phyloP scores from a whole-genome alignment of 2,113 vertebrate species.

The Petroica traversi region DNA sequence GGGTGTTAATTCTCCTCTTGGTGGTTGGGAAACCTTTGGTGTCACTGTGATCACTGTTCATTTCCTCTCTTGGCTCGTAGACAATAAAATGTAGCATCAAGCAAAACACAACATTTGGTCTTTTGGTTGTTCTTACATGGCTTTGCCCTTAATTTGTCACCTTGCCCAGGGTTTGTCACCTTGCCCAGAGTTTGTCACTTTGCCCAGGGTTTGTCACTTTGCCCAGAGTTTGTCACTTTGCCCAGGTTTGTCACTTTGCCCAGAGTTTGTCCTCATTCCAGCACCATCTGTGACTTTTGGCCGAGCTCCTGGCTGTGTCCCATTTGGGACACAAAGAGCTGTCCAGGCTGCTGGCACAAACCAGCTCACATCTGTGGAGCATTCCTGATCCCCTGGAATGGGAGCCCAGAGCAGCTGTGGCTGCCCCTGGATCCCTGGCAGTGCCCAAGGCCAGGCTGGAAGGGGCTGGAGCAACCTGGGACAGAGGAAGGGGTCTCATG shows the following conservation, averaged over 20 bases:
- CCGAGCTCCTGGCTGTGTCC: accelerated
- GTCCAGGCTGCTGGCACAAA: background rate
- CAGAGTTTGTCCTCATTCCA: accelerated
- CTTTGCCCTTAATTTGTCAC: background rate
- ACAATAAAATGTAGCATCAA: constrained; percentile 38
- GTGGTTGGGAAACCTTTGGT: background rate
- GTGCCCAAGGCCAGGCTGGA: background rate
- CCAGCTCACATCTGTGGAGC: background rate
- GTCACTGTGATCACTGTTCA: accelerated
- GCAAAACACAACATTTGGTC: background rate
- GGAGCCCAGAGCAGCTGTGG: background rate
- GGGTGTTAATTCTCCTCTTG: background rate
- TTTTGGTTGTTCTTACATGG: background rate
- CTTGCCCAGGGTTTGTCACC: accelerated
- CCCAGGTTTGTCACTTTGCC: accelerated
- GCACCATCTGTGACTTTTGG: background rate
- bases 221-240: accelerated
- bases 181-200: accelerated
- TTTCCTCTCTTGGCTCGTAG: background rate
- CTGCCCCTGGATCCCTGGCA: background rate
- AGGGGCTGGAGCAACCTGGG: background rate
- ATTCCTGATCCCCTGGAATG: background rate
- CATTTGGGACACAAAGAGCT: background rate
- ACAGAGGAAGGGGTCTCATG: background rate
- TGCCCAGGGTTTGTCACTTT: accelerated